Evolutionary conservation across 2,797 vertebrate genomes (phyloP), one percentile per base, ranked within the genome.

Genomic region (Dicrostonyx torquatus): DNA sequence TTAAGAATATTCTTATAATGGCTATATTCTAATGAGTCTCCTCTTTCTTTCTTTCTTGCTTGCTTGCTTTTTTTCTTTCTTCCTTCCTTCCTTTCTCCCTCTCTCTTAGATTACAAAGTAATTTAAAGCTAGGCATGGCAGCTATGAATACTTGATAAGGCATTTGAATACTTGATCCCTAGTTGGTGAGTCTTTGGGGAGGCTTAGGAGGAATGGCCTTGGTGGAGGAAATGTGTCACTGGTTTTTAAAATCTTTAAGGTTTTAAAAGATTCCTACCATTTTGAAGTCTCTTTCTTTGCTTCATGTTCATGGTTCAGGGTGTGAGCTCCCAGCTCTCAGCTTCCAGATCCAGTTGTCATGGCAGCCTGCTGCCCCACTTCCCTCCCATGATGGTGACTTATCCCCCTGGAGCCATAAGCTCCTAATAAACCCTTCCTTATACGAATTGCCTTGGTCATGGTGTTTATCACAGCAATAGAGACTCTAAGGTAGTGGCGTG

Each of bases 1-100:
- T 85, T 48, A 79, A 87, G 66, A 93, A 87, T 86, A 93, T 95
- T 96, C 85, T 78, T 82, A 89, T 60, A 34, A 58, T 84, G 89
- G 24, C 73, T 45, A 88, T 85, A 45, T 86, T 87, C 34, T 85
- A 12, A 11, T 84, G 37, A 84, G 26, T 83, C 77, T 86, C 31
- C 93, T 66, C 7, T 22, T 8, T 24, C 60, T 62, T 26, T 24
- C 3, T 62, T 11, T 24, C 60, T 26, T 26, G 2, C 58, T 26
- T 10, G 7, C 58, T 60, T 60, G 2, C 58, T 24, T 60, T 22
- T 22, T 60, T 26, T 4, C 58, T 24, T 60, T 22, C 58, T 24
- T 14, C 11, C 18, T 53, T 20, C n/a, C 26, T 29, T 64, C 58
- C 64, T 18, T 26, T 26, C 26, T 34, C n/a, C 12, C 1, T 84